phyloP scores from a whole-genome alignment of 2,888 invertebrate species.

The Tenthredo scrophulariae region DNA sequence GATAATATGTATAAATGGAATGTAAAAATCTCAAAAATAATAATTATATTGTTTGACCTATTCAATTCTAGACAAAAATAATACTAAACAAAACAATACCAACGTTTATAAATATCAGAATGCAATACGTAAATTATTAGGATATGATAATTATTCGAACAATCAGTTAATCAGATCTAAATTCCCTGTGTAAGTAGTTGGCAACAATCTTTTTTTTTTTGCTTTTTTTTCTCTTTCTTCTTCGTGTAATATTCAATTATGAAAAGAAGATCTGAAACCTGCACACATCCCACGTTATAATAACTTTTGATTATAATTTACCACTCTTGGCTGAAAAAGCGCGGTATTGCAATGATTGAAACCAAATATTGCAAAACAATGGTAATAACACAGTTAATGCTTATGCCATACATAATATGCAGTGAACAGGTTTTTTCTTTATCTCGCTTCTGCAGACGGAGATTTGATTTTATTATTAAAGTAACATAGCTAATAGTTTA shows the following conservation, averaged over 20 bases:
- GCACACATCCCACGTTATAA: constrained; percentile 52
- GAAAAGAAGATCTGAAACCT: not conserved
- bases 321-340: constrained; percentile 9
- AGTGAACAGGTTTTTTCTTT: constrained; percentile 53
- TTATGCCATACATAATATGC: constrained; percentile 42
- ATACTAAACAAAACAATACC: constrained; percentile 18
- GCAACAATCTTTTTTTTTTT: not conserved
- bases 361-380: constrained; percentile 59
- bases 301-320: constrained; percentile 33
- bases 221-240: not conserved
- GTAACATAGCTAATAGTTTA: constrained; percentile 55
- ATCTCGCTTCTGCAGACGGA: constrained; percentile 47
- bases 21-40: constrained; percentile 55
- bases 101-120: constrained; percentile 29
- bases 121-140: not conserved
- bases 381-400: constrained; percentile 50
- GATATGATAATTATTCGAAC: not conserved
- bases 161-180: constrained; percentile 10
- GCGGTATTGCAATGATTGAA: constrained; percentile 35
- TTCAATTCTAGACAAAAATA: not conserved
- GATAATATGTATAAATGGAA: constrained; percentile 56
- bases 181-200: constrained; percentile 1
- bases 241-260: not conserved
- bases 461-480: constrained; percentile 45
- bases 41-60: not conserved